Conservation (phyloP, 2,113 vertebrate species). For the Rattus rattus region DNA sequence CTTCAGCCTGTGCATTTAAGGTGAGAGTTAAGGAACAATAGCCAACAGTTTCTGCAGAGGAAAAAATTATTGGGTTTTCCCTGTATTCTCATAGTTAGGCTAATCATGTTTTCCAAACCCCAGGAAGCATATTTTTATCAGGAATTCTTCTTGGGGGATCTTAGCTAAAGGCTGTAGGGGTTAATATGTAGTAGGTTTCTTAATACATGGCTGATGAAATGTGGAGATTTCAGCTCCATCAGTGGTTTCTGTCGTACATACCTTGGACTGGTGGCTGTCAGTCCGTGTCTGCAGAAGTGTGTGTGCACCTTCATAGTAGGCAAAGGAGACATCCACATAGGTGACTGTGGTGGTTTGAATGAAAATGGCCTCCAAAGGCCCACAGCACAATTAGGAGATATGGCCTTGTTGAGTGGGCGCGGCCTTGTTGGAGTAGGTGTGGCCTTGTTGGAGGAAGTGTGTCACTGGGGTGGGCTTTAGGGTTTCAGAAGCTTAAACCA, state of each 20-base stretch:
- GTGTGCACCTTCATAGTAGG: not conserved
- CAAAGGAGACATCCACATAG: not conserved
- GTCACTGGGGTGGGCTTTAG: not conserved
- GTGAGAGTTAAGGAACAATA: constrained; percentile 3
- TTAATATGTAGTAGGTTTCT: not conserved
- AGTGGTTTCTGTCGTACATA: not conserved
- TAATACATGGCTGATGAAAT: not conserved
- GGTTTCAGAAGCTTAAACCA: not conserved
- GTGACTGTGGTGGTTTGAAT: not conserved
- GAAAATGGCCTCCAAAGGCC: not conserved
- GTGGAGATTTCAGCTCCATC: not conserved
- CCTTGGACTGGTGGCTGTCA: not conserved
- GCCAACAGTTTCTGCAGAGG: not conserved
- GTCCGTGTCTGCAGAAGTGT: not conserved
- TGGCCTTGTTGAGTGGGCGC: not conserved
- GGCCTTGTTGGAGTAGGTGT: not conserved
- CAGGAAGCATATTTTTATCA: not conserved
- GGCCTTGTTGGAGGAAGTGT: not conserved
- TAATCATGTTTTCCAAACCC: not conserved
- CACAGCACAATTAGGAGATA: not conserved
- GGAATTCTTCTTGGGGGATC: not conserved
- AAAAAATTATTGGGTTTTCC: not conserved
- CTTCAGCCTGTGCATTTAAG: constrained; percentile 17
- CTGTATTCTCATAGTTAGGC: not conserved
- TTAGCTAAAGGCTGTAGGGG: not conserved